Evolutionary conservation across 2,113 vertebrate species (phyloP), one percentile per base, ranked within the genome.

Genomic region (Puffinus mauretanicus): DNA sequence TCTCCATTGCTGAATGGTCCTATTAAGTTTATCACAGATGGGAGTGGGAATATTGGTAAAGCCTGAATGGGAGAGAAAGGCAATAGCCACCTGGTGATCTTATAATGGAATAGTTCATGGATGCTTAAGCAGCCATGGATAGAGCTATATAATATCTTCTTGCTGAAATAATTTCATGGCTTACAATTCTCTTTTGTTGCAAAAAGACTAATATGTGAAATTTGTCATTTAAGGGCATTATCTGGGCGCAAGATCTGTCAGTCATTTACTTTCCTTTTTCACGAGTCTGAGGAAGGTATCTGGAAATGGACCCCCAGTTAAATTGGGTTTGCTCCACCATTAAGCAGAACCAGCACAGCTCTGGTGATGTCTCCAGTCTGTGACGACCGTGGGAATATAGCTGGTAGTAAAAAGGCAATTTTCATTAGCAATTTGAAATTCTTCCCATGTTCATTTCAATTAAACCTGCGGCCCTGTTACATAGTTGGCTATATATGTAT

Each of bases 371-470:
- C 67, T 84, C 77, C 81, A 36, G 49, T 7, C 75, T 52, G 57
- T 47, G 52, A 46, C 0, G 6, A 51, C 66, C 3, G 4, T 61
- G 76, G 64, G 77, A 94, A 81, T 36, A 60, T 3, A 73, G 52
- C 60, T 60, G 76, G 40, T 70, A 76, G 11, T 88, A 86, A 95
- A 95, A 94, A 91, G n/a, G 77, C 77, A 77, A 86, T 92, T 96
- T 86, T 65, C 91, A 92, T 93, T 29, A 91, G 75, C 84, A 64
- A n/a, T 89, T 91, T 90, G 81, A 92, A 77, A 91, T 90, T 78
- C 81, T 67, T 90, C 84, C 83, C 71, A 65, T 90, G 87, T 46
- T 92, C 84, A 84, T 69, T 87, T 61, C 72, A 91, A 94, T 95
- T 89, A 94, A 93, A 96, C 88, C 92, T 93, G 87, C 6, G 14